phyloP scores from a whole-genome alignment of 1,140 invertebrate species.

The Hycleus phaleratus region DNA sequence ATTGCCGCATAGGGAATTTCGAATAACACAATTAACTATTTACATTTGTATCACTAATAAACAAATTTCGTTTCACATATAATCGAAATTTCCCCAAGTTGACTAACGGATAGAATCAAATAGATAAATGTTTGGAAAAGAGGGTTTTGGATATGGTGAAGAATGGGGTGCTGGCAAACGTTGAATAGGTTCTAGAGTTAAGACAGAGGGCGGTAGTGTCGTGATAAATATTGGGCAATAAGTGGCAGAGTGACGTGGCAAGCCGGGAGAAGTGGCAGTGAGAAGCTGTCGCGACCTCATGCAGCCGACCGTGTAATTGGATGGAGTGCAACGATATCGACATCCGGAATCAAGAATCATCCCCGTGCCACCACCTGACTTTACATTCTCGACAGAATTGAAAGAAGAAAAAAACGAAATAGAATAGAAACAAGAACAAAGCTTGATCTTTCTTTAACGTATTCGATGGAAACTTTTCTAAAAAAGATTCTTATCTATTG shows the following conservation, averaged over 20 bases:
- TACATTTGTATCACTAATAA: too few species aligned
- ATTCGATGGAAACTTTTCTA: too few species aligned
- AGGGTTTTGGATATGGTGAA: constrained; percentile 3
- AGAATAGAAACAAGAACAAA: too few species aligned
- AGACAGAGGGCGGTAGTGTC: constrained; percentile 6
- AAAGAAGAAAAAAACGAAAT: too few species aligned
- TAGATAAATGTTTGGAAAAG: constrained; percentile 9
- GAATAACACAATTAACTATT: too few species aligned
- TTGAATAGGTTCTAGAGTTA: constrained; percentile 12
- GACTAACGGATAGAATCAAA: too few species aligned
- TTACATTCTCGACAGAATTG: too few species aligned
- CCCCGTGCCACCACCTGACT: constrained; percentile 3
- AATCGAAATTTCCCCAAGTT: too few species aligned
- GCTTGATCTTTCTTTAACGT: too few species aligned
- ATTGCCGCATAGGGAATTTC: too few species aligned
- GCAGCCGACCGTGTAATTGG: constrained; percentile 36
- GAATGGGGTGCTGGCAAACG: constrained; percentile 20
- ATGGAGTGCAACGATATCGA: constrained; percentile 32
- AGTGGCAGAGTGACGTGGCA: constrained; percentile 30
- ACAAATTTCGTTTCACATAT: too few species aligned
- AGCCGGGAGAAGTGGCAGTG: constrained; percentile 24
- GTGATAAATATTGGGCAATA: constrained; percentile 33
- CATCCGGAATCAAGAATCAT: constrained; percentile 9
- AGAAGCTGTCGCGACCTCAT: constrained; percentile 38
- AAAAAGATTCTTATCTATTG: too few species aligned